Base-by-base conservation (phyloP, 2,797 vertebrate species). In the Pachyuromys duprasi region DNA sequence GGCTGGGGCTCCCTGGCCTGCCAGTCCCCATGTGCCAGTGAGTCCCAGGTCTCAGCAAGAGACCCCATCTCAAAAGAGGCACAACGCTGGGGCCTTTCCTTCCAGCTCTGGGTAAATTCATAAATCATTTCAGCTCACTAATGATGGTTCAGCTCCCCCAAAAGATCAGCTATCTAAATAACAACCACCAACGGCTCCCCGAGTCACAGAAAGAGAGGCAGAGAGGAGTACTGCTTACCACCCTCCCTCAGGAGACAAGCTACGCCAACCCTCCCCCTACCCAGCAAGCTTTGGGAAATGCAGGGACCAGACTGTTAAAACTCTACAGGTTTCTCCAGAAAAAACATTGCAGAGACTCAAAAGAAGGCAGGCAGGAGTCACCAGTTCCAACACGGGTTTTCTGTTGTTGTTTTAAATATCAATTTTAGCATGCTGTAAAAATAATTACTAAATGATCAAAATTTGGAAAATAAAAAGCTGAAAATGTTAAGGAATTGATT, bases 401-500 rank as follows among this genome's bases (percentile, higher is more conserved):
- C 74, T 78, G 79, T 92, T 92, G 79, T 57, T 26, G 70, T 92
- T 79, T 89, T 49, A 53, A 84, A 65, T 83, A 83, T 49, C 22
- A 28, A 65, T 31, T 93, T 36, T 8, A 60, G 81, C 45, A 92
- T 89, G 83, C 45, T 63, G 3, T 42, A 70, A 92, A 96, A 89
- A 81, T 65, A 90, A 93, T 62, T 70, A 67, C 75, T n/a, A 76
- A 92, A 67, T 72, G n/a, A 87, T 60, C 33, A 75, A 95, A 45
- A 45, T 69, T 26, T 26, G 26, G 49, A 26, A 24, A 95, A 69
- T 17, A 1, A 55, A 79, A 57, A 94, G 20, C n/a, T 87, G 62
- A 81, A 93, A 67, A 45, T 89, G 18, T 86, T 89, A 91, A 82
- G 86, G 62, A 91, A 95, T 86, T 83, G 57, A 55, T 89, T 70